A percentile compares a stretch with the other conserved stretches of the same genome.
phyloP scores from a whole-genome alignment of 1,140 invertebrate species.

The Planococcus citri region DNA sequence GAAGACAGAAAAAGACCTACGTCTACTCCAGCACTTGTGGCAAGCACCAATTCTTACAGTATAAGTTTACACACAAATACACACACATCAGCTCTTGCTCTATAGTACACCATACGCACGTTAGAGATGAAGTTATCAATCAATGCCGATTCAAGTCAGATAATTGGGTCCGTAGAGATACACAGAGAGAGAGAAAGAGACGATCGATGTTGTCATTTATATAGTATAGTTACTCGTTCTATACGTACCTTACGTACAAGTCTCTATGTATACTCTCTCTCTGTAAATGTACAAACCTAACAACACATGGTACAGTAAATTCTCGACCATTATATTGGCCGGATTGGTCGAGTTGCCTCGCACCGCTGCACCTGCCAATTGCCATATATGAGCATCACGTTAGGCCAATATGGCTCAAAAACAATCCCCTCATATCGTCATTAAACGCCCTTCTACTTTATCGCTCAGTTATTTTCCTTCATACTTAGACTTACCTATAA shows the following conservation, averaged over 20 bases:
- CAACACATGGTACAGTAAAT: conserved; percentile 2
- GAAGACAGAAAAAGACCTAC: too few relatives aligned
- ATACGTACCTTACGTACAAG: too few relatives aligned
- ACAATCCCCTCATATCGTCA: neutral
- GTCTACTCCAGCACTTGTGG: too few relatives aligned
- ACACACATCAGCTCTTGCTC: too few relatives aligned
- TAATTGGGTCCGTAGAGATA: conserved; percentile 18
- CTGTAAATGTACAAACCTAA: too few relatives aligned
- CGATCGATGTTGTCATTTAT: conserved; percentile 19
- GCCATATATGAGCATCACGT: neutral
- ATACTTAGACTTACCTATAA: too few relatives aligned
- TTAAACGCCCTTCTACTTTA: neutral
- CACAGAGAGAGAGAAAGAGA: conserved; percentile 3
- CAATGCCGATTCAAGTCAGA: conserved; percentile 9
- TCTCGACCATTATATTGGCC: neutral
- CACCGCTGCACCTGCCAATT: neutral
- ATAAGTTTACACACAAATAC: too few relatives aligned
- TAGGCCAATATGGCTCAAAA: neutral
- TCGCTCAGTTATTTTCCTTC: neutral
- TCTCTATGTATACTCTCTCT: too few relatives aligned
- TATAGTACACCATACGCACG: too few relatives aligned
- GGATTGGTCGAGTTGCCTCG: neutral
- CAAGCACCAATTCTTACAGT: too few relatives aligned
- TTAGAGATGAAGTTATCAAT: conserved; percentile 10
- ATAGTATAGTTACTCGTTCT: conserved; percentile 9